These are phyloP conservation scores for Pheosia gnoma DNA, from an alignment of 2,888 invertebrate genomes.

Conservation along the genomic window DNA sequence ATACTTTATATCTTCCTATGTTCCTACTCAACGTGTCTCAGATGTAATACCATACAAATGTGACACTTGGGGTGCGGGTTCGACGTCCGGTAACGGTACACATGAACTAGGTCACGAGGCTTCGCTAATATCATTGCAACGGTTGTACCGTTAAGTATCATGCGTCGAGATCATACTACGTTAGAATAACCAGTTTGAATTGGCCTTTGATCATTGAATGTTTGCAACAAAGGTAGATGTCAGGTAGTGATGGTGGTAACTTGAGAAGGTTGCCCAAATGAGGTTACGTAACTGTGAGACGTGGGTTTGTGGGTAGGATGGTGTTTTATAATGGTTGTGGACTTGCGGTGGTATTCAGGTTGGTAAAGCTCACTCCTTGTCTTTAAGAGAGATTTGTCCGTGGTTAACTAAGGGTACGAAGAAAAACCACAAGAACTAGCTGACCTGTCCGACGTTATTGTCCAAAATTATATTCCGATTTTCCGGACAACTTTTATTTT, in stretches of 20 bases:
- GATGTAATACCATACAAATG: constrained; percentile 34
- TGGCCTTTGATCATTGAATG: constrained; percentile 30
- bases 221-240: constrained; percentile 21
- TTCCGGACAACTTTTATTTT: too few relatives aligned
- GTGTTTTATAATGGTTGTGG: constrained; percentile 33
- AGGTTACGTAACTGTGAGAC: constrained; percentile 67
- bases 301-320: constrained; percentile 48
- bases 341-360: neutral
- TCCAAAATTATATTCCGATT: too few relatives aligned
- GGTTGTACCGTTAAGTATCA: constrained; percentile 68
- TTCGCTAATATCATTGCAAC: constrained; percentile 76
- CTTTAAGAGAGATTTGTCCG: too few relatives aligned
- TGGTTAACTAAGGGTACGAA: too few relatives aligned
- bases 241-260: constrained; percentile 49
- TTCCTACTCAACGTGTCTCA: neutral
- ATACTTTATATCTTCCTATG: too few relatives aligned
- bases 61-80: constrained; percentile 61
- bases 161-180: constrained; percentile 59
- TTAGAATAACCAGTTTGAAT: constrained; percentile 47
- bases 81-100: constrained; percentile 75
- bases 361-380: too few relatives aligned
- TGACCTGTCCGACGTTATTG: too few relatives aligned
- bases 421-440: too few relatives aligned
- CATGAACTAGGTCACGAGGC: constrained; percentile 77
- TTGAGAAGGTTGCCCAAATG: constrained; percentile 61